Evolutionary conservation across 2,888 invertebrate genomes (phyloP), one percentile per base, ranked within the genome.

Genomic region (Celastrina argiolus): DNA sequence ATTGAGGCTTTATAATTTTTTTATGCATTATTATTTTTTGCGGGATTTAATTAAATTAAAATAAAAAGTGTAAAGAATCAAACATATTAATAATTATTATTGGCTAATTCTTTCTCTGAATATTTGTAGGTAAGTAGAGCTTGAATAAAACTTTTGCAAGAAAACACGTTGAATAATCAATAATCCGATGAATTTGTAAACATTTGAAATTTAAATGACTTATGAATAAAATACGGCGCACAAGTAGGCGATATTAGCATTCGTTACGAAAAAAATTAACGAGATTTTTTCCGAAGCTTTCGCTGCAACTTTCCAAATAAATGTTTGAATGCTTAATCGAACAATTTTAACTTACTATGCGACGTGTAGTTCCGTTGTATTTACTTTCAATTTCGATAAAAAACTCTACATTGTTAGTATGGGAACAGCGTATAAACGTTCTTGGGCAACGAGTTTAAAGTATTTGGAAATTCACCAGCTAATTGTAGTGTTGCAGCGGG

Each of bases 401-500:
- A 61, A 61, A 18, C 59, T n/a, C 36, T 7, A 22, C 36, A 61
- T 61, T 61, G 61, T 61, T 16, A 36, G 61, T 61, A 61, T 61
- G 61, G 61, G 61, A 61, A 61, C 36, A 59, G n/a, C 58, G 45
- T 45, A 45, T 31, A 31, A 45, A 45, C 16, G 58, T 56, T 66
- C 59, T 66, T 66, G 42, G 26, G 59, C 41, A 61, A 66, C 34
- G 41, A 39, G 39, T 58, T 58, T 18, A 59, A 66, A 45, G 66
- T 73, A 73, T 74, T 77, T 74, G 74, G 74, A 76, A 79, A 79
- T 74, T 73, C 39, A 64, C 45, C 65, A 69, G 70, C 73, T 74
- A 73, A 75, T 76, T 75, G 73, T 76, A 69, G 70, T 74, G 74
- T 77, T 74, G 76, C 76, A 70, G 72, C 70, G 72, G 73, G 74